phyloP scores from a whole-genome alignment of 2,888 invertebrate species.

The Dicyrtomina minuta region DNA sequence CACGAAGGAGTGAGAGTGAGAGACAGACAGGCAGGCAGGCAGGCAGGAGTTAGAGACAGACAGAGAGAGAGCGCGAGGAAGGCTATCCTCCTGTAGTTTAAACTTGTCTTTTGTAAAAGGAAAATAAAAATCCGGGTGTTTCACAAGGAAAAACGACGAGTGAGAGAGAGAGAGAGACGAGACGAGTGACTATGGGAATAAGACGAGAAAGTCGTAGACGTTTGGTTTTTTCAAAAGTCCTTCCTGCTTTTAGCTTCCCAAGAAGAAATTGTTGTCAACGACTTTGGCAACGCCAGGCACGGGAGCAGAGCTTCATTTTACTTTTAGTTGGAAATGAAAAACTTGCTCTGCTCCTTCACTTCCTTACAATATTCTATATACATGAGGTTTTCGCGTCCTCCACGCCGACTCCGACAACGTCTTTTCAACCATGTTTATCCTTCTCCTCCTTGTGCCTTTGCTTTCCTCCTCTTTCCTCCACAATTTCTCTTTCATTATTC shows the following conservation, averaged over 20 bases:
- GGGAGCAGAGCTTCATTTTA: conserved; percentile 27
- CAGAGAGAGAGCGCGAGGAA: too few relatives aligned
- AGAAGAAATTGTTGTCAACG: too few relatives aligned
- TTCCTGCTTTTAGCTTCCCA: too few relatives aligned
- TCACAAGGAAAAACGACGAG: neutral
- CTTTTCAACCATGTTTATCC: conserved; percentile 22
- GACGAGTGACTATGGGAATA: too few relatives aligned
- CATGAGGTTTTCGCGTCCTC: neutral
- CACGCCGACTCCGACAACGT: conserved; percentile 27
- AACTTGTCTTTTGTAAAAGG: too few relatives aligned
- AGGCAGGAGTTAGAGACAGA: too few relatives aligned
- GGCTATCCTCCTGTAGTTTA: too few relatives aligned
- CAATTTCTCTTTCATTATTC: conserved; percentile 5
- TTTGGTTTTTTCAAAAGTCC: too few relatives aligned
- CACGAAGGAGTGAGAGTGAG: too few relatives aligned
- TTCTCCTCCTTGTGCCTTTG: conserved; percentile 15
- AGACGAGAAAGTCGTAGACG: too few relatives aligned
- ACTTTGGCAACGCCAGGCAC: too few relatives aligned
- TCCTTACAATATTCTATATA: neutral
- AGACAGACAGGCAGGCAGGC: too few relatives aligned
- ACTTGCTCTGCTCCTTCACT: conserved; percentile 6
- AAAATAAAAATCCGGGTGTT: neutral
- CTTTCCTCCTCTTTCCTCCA: neutral
- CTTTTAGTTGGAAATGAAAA: conserved; percentile 13
- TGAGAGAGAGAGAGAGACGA: neutral